Evolutionary conservation across 2,888 invertebrate genomes (phyloP).

Genomic region (Ferdinandea cuprea): DNA sequence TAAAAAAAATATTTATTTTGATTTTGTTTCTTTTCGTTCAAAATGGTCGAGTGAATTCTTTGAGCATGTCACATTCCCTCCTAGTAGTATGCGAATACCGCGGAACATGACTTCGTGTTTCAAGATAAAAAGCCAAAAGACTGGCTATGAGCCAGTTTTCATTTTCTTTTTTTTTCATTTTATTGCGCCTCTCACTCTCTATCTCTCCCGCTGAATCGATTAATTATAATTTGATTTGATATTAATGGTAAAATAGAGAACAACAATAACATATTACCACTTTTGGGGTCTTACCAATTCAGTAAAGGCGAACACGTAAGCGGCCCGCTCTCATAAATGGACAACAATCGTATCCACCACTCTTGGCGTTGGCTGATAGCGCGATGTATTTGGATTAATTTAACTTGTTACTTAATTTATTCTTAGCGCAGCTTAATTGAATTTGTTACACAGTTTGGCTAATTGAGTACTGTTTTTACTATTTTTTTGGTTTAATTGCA

Average conservation of each 20-base stretch:
- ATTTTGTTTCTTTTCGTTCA: not conserved
- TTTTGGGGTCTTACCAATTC: slow-evolving; percentile 42
- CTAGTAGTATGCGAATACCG: slow-evolving; percentile 12
- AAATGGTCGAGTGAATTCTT: slow-evolving; percentile 44
- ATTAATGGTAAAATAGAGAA: slow-evolving; percentile 9
- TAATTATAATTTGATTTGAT: slow-evolving; percentile 20
- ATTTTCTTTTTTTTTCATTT: not conserved
- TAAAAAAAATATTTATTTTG: not conserved
- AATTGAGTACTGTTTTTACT: slow-evolving; percentile 58
- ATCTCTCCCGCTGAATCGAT: slow-evolving; percentile 5
- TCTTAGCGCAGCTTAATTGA: slow-evolving; percentile 39
- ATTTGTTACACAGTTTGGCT: slow-evolving; percentile 43
- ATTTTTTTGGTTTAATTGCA: slow-evolving; percentile 35
- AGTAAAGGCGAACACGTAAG: slow-evolving; percentile 42
- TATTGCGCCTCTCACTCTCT: not conserved
- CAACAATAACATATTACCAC: slow-evolving; percentile 20
- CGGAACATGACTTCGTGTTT: slow-evolving; percentile 24
- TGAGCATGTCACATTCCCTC: slow-evolving; percentile 51
- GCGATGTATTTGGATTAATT: slow-evolving; percentile 34
- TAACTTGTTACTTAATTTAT: slow-evolving; percentile 44
- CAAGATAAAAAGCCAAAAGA: slow-evolving; percentile 3
- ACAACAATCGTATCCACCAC: slow-evolving; percentile 11
- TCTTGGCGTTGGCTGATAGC: slow-evolving; percentile 3
- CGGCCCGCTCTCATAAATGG: slow-evolving; percentile 49
- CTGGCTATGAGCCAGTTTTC: slow-evolving; percentile 52